Evolutionary conservation across 2,113 vertebrate genomes (phyloP).

Genomic region (Istiophorus platypterus): DNA sequence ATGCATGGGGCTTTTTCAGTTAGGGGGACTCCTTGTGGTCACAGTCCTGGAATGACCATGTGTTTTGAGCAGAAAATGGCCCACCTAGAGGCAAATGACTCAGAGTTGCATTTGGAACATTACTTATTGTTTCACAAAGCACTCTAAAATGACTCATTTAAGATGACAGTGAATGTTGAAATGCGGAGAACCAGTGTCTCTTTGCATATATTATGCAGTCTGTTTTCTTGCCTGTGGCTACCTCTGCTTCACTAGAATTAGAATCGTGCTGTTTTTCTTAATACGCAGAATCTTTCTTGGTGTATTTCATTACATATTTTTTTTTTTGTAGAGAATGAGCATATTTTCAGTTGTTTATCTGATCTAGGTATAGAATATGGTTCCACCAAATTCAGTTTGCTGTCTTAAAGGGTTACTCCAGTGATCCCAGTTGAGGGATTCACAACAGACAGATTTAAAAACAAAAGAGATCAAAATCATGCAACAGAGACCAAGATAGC

Average conservation of each 20-base stretch:
- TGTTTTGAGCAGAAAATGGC: conserved; percentile 19
- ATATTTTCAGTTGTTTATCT: neutral
- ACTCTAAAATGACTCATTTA: conserved; percentile 38
- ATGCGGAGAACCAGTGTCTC: conserved; percentile 11
- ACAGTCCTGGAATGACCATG: neutral
- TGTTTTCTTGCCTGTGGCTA: conserved; percentile 29
- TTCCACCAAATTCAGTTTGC: neutral
- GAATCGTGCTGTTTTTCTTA: conserved; percentile 1
- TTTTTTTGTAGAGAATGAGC: neutral
- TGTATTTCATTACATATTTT: conserved; percentile 9
- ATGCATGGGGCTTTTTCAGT: neutral
- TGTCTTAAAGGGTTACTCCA: neutral
- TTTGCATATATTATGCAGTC: conserved; percentile 35
- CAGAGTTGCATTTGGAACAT: conserved; percentile 30
- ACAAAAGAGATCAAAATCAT: neutral
- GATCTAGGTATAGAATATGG: neutral
- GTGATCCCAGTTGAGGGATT: neutral
- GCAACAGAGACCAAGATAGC: neutral
- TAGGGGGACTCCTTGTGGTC: conserved; percentile 47
- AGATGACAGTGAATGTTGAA: conserved; percentile 17
- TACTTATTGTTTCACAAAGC: conserved; percentile 42
- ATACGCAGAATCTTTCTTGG: neutral
- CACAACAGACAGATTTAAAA: neutral
- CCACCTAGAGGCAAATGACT: conserved; percentile 45
- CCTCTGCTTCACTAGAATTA: neutral